Percentiles rank a stretch among this genome's conserved stretches.
These are phyloP conservation scores for Pseudomyrmex cubaensis DNA, from an alignment of 1,140 invertebrate species.

Conservation along the genomic window DNA sequence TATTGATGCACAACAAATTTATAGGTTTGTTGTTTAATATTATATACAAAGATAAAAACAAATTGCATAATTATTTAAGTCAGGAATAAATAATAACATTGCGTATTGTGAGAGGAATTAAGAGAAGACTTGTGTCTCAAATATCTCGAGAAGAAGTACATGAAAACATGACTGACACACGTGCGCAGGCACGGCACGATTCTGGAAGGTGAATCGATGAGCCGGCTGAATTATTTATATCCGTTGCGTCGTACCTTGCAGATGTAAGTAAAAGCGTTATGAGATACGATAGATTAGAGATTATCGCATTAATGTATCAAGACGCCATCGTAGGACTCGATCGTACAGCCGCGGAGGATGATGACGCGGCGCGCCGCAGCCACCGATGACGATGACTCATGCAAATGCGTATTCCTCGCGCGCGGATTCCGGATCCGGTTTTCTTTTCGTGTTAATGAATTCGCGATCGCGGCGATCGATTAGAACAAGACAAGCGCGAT, in stretches of 20 bases:
- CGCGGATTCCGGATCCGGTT: slow-evolving; percentile 76
- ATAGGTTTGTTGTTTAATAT: too few relatives aligned
- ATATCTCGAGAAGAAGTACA: not conserved
- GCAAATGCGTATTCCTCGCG: slow-evolving; percentile 62
- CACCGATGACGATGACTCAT: slow-evolving; percentile 72
- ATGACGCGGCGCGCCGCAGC: slow-evolving; percentile 45
- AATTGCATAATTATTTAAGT: not conserved
- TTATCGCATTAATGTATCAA: slow-evolving; percentile 74
- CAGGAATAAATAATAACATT: not conserved
- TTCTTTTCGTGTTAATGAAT: slow-evolving; percentile 70
- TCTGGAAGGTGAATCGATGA: slow-evolving; percentile 57
- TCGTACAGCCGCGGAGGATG: slow-evolving; percentile 18
- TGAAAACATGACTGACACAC: not conserved
- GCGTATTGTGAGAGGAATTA: not conserved
- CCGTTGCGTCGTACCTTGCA: slow-evolving; percentile 54
- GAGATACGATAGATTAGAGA: slow-evolving; percentile 68
- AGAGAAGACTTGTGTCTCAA: slow-evolving; percentile 7
- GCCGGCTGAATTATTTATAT: slow-evolving; percentile 66
- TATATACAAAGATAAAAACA: too few relatives aligned
- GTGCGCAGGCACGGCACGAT: slow-evolving; percentile 5
- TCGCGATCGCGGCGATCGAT: slow-evolving; percentile 53
- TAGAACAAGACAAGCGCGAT: slow-evolving; percentile 41
- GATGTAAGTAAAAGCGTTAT: slow-evolving; percentile 62
- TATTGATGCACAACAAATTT: too few relatives aligned
- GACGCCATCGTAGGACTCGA: slow-evolving; percentile 40